Base-by-base conservation (phyloP, 2,888 invertebrate species). In the Agrochola litura region DNA sequence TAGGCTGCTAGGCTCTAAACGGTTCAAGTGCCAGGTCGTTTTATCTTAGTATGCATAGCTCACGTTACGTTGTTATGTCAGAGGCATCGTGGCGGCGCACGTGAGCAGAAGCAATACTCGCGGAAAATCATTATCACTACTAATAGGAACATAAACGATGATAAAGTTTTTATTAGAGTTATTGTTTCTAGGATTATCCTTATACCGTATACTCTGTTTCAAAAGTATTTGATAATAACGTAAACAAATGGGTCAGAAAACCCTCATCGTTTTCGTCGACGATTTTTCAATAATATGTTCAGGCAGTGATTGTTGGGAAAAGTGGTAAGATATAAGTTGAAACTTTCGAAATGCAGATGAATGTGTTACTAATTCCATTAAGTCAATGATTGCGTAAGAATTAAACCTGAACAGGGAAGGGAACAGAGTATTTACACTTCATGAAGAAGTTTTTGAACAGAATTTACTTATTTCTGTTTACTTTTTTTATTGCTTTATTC, bases 11-110 rank as follows among this genome's bases (percentile, higher is more conserved):
- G 30, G 14, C 22, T 54, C 63, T 61, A 64, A 63, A 41, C 54
- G 25, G 82, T 85, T 75, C 82, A 68, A 82, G 82, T 30, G 71
- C 71, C 86, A 72, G 66, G 56, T 71, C 63, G 70, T 46, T 65
- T 16, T 30, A 49, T 37, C 52, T 82, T 64, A 58, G 66, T 70
- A 86, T 84, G 68, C 77, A 25, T 14, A 16, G n/a, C 46, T 61
- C 72, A 61, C 69, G 70, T 70, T 49, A 58, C 58, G 12, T 77
- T 73, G 85, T 84, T 81, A 84, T 80, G 85, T 75, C 76, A 75
- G 66, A 60, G 25, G 71, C 84, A 75, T 49, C 81, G 76, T 81
- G 85, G 37, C 56, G 1, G 2, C 60, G n/a, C 85, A 87, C 87
- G 87, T 77, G 87, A 85, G 22, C 3, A 43, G 25, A n/a, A 75